These are phyloP conservation scores for Babyrousa celebensis DNA, from an alignment of 2,797 vertebrate species.

Conservation along the genomic window DNA sequence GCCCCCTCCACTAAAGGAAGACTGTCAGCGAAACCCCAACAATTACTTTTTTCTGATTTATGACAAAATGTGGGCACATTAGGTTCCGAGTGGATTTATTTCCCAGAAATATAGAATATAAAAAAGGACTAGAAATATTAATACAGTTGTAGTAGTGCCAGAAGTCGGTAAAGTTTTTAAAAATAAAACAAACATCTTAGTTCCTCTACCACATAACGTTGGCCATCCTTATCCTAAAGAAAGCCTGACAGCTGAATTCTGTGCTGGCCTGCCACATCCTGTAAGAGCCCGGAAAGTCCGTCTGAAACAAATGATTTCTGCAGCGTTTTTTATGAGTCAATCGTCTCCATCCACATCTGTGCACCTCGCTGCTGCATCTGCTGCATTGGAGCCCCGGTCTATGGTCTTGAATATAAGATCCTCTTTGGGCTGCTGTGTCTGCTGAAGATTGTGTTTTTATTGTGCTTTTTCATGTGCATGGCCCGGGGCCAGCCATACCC, in stretches of 20 bases:
- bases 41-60: background rate
- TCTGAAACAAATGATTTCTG: constrained; percentile 53
- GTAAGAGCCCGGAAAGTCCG: background rate
- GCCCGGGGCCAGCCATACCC: constrained; percentile 52
- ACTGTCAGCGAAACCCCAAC: background rate
- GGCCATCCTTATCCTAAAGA: constrained; percentile 48
- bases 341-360: constrained; percentile 63
- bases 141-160: constrained; percentile 27
- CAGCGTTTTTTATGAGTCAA: constrained; percentile 47
- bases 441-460: constrained; percentile 70
- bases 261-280: constrained; percentile 8
- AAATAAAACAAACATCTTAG: background rate
- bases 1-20: background rate
- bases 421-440: constrained; percentile 67
- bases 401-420: background rate
- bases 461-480: constrained; percentile 62
- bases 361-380: constrained; percentile 25
- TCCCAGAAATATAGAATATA: background rate
- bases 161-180: background rate
- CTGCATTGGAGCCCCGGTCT: constrained; percentile 30
- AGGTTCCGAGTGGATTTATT: background rate
- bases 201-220: background rate
- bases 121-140: background rate
- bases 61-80: background rate
- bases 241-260: constrained; percentile 26